phyloP scores from a whole-genome alignment of 2,113 vertebrate genomes.

The Cranoglanis bouderius region DNA sequence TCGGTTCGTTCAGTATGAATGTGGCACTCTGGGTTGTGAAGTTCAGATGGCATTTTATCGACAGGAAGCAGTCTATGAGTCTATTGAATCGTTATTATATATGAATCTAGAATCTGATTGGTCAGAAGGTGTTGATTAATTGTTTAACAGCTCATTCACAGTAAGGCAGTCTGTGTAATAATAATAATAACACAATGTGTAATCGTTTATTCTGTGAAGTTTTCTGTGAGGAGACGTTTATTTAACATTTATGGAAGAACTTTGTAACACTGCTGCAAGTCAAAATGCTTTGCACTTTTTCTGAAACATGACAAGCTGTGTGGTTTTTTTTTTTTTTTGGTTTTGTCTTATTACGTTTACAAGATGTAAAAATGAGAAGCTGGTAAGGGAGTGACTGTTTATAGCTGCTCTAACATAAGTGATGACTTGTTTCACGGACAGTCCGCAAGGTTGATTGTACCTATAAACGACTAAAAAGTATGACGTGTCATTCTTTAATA shows the following conservation, averaged over 20 bases:
- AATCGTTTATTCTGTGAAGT: background rate
- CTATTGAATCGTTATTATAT: background rate
- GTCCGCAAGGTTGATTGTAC: background rate
- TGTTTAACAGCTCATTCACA: background rate
- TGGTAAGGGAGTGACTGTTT: background rate
- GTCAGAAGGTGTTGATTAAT: background rate
- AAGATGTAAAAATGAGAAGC: too few relatives aligned
- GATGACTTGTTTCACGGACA: background rate
- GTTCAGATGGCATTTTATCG: background rate
- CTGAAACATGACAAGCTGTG: too few relatives aligned
- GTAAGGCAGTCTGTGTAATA: background rate
- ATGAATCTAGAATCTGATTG: background rate
- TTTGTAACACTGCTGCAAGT: background rate
- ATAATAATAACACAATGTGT: too few relatives aligned
- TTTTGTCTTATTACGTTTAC: too few relatives aligned
- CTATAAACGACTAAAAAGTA: background rate
- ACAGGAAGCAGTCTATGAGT: background rate
- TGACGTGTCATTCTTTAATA: background rate
- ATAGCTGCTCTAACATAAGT: background rate
- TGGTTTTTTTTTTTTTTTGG: background rate
- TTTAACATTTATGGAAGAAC: background rate
- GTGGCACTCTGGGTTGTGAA: background rate
- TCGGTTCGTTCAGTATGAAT: slow-evolving; percentile 9
- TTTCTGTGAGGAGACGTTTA: background rate
- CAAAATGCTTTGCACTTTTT: too few relatives aligned